A percentile compares a stretch with the other conserved stretches of the same genome.
Conservation (phyloP, 23 tunicate genomes). For the Phallusia fumigata region DNA sequence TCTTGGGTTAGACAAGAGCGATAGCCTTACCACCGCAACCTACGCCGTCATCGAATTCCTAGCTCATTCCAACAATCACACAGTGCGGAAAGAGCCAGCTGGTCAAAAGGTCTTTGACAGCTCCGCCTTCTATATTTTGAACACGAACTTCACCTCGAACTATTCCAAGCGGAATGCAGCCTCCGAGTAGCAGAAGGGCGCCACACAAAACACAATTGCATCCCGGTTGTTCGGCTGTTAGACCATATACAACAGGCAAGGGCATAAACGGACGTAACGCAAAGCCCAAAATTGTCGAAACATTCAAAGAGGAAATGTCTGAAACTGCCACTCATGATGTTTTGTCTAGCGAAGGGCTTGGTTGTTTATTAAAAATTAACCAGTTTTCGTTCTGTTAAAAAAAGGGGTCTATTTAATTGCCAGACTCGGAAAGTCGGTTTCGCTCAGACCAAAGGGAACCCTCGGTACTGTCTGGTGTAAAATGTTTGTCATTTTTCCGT, state of each 20-base stretch:
- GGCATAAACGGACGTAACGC: conserved; percentile 44
- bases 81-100: background rate
- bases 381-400: no score
- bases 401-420: no score
- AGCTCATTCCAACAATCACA: background rate
- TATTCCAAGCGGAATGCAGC: conserved; percentile 31
- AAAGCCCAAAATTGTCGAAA: conserved; percentile 73
- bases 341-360: no score
- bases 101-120: background rate
- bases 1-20: background rate
- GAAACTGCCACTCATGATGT: background rate
- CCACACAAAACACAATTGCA: conserved; percentile 44
- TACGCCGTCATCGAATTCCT: background rate
- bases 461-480: no score
- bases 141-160: background rate
- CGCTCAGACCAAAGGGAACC: no score
- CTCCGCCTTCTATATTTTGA: background rate
- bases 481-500: no score
- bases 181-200: conserved; percentile 28
- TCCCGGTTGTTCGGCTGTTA: conserved; percentile 75
- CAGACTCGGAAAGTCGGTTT: no score
- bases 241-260: conserved; percentile 62
- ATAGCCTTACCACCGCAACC: background rate
- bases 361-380: no score
- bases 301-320: conserved; percentile 48